A percentile compares a stretch with the other conserved stretches of the same genome.
Conservation (phyloP, 2,113 vertebrate genomes). For the Tetrax tetrax region DNA sequence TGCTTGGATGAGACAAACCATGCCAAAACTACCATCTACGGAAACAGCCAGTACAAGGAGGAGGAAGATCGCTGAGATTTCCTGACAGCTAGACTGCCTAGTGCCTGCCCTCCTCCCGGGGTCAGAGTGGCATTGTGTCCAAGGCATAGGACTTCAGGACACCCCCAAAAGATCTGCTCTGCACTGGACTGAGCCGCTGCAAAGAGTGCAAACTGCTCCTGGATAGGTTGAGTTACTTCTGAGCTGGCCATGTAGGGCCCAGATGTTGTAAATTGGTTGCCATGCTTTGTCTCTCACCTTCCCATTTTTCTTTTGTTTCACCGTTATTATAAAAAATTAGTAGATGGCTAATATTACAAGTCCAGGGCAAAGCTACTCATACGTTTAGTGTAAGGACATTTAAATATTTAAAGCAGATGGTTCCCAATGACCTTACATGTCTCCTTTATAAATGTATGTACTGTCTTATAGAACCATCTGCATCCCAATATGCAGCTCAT, state of each 20-base stretch:
- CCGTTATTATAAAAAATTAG: conserved; percentile 60
- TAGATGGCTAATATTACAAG: conserved; percentile 57
- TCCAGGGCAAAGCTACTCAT: conserved; percentile 64
- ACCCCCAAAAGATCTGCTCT: fast-evolving
- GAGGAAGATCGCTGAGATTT: not conserved
- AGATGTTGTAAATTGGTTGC: conserved; percentile 69
- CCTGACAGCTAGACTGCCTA: not conserved
- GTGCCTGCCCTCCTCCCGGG: not conserved
- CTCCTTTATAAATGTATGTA: conserved; percentile 74
- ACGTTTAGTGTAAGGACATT: conserved; percentile 62
- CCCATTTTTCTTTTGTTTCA: conserved; percentile 64
- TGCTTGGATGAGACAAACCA: not conserved
- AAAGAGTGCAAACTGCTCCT: not conserved
- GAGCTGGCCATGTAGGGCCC: not conserved
- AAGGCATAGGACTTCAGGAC: not conserved
- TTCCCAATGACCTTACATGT: conserved; percentile 73
- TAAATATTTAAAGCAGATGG: conserved; percentile 73
- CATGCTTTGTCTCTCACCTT: conserved; percentile 51
- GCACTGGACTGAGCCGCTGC: not conserved
- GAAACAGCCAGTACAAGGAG: not conserved
- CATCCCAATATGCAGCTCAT: conserved; percentile 74
- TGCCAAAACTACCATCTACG: fast-evolving
- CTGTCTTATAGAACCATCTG: conserved; percentile 69
- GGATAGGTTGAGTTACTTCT: not conserved
- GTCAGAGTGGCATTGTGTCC: not conserved